phyloP scores from a whole-genome alignment of 2,888 invertebrate species.

The Phaedon cochleariae region DNA sequence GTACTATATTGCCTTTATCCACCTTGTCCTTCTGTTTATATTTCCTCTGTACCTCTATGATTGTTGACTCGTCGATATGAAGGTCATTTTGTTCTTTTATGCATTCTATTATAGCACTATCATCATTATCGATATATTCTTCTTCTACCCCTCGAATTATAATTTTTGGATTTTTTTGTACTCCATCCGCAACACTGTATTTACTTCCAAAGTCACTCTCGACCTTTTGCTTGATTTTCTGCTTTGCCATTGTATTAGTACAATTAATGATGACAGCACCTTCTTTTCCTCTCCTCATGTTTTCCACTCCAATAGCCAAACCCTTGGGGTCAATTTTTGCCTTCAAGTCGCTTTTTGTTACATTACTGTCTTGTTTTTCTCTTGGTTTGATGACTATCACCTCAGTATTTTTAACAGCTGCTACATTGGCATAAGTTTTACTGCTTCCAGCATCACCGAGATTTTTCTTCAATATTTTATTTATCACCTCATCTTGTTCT shows the following conservation, averaged over 20 bases:
- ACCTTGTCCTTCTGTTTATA: no score
- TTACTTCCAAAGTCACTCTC: no score
- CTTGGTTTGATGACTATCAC: no score
- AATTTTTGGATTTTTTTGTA: no score
- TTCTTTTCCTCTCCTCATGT: not conserved
- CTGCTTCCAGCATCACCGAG: not conserved
- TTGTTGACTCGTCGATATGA: no score
- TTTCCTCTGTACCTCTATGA: no score
- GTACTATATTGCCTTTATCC: no score
- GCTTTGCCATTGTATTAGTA: conserved; percentile 2
- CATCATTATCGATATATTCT: no score
- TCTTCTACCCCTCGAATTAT: no score
- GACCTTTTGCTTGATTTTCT: not conserved
- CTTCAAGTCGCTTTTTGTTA: conserved; percentile 1
- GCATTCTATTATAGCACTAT: no score
- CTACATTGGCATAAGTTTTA: not conserved
- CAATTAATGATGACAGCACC: not conserved
- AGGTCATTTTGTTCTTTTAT: no score
- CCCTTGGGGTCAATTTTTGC: not conserved
- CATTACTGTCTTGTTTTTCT: conserved; percentile 1
- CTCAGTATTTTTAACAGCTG: not conserved
- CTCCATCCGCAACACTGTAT: no score
- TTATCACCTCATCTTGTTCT: not conserved
- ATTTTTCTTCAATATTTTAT: not conserved
- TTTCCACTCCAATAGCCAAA: not conserved